Base-by-base conservation (phyloP, 1,140 invertebrate species). In the Orchesella cincta region DNA sequence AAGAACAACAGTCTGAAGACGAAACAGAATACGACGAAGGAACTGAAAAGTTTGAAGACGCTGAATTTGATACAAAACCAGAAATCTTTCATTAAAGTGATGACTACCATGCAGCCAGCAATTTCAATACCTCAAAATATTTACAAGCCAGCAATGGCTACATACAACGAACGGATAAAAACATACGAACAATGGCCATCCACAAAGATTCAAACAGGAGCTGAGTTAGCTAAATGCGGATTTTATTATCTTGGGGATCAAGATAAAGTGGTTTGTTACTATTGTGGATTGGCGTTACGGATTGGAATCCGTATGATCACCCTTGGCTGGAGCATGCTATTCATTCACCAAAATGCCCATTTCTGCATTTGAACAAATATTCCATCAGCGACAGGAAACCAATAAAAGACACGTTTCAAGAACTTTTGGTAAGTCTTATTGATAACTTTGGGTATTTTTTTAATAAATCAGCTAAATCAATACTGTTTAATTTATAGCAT, bases 1-100 rank as follows among this genome's bases (percentile, higher is more conserved):
- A 75, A 62, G 1, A 35, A 75, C 75, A 74, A 8, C 77, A 0
- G 75, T 75, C 35, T 20, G 71, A 51, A 78, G 14, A 52, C 26
- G 74, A 62, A 35, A 8, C 28, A 1, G 74, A 75, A 35, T 75
- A 75, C 28, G 23, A 64, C 14, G 14, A 14, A 14, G n/a, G 14
- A n/a, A n/a, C 46, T 51, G 14, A 14, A 51, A 51, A 51, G 46
- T 14, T 14, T 14, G n/a, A n/a, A 14, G 46, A 51, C n/a, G n/a
- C n/a, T 51, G n/a, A 51, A n/a, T n/a, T 34, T 2, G 35, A n/a
- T 0, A 34, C 35, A 26, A 20, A 14, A 34, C 29, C n/a, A n/a
- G n/a, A n/a, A n/a, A n/a, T n/a, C n/a, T n/a, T n/a, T n/a, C n/a
- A n/a, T n/a, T n/a, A n/a, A n/a, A n/a, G n/a, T n/a, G n/a, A n/a